Evolutionary conservation across 1,140 invertebrate genomes (phyloP), one percentile per base, ranked within the genome.

Genomic region (Trissolcus basalis): DNA sequence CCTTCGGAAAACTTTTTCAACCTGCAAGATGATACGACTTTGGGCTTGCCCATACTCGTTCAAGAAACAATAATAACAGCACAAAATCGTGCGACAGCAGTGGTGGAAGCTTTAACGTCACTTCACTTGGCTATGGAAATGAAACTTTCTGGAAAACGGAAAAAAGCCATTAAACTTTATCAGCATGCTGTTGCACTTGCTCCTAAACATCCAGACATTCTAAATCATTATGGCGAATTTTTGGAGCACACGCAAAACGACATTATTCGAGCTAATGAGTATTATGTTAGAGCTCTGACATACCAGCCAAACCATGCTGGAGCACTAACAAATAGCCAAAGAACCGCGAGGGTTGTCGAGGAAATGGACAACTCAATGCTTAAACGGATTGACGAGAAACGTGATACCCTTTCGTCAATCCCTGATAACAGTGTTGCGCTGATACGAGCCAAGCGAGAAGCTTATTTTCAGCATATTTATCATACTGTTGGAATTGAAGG

Each of bases 401-500:
- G 96, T 48, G 92, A 96, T 82, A 89, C 92, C 19, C 89, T 98
- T 12, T 91, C 94, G 14, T 91, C 92, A 12, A 94, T 97, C 74
- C 95, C 97, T 45, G 93, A 95, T 70, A 91, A 91, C 36, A 93
- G 93, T 86, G 89, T 92, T 2, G 94, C 95, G 9, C 89, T 98
- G 55, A 90, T 94, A 68, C 91, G 96, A 76, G 93, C 96, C 0
- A 99, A 98, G 82, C 95, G 96, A 82, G 96, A 98, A 86, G 95
- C 95, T 11, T 98, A 98, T 86, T 98, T 96, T 83, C 93, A 96
- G 82, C 96, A 99, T 85, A 97, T 99, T 61, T 98, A 98, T 88
- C 97, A 99, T 82, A 98, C 97, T 1, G 96, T 97, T 56, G 97
- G 95, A 33, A 98, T 99, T 71, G 97, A 99, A 90, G 98, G 98